Percentiles rank a stretch among this genome's conserved stretches.
phyloP scores from a whole-genome alignment of 64 coral and sea anemone genomes.

The Stylophora pistillata region DNA sequence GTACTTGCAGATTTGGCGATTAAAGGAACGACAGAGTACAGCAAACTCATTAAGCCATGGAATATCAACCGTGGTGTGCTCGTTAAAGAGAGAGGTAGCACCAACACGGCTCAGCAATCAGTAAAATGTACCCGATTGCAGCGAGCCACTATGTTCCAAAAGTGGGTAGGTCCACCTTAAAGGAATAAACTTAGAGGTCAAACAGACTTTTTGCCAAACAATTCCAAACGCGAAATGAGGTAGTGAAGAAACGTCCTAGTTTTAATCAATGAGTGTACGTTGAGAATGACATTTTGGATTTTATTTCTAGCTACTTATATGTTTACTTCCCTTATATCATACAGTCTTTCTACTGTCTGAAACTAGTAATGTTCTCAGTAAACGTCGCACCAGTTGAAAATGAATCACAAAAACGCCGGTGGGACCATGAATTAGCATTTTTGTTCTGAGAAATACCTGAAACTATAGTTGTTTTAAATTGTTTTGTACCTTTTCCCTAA shows the following conservation, averaged over 20 bases:
- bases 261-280: not conserved
- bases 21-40: conserved; percentile 17
- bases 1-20: conserved; percentile 52
- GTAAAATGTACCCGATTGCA: not conserved
- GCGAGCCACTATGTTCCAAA: not conserved
- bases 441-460: not conserved
- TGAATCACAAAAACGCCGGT: conserved; percentile 10
- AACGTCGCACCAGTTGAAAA: conserved; percentile 26
- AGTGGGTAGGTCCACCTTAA: not conserved
- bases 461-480: conserved; percentile 17
- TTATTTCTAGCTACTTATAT: conserved; percentile 19
- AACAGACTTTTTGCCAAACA: not conserved
- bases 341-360: conserved; percentile 2
- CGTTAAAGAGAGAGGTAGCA: not conserved
- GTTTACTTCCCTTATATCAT: conserved; percentile 3
- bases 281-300: no score
- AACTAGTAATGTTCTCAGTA: not conserved
- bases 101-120: not conserved
- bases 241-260: not conserved
- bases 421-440: conserved; percentile 18
- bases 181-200: not conserved
- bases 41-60: conserved; percentile 43
- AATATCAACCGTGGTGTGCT: conserved; percentile 50
- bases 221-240: not conserved
- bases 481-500: not conserved